Evolutionary conservation across 2,888 invertebrate species (phyloP).

Genomic region (Rhaphigaster nebulosa): DNA sequence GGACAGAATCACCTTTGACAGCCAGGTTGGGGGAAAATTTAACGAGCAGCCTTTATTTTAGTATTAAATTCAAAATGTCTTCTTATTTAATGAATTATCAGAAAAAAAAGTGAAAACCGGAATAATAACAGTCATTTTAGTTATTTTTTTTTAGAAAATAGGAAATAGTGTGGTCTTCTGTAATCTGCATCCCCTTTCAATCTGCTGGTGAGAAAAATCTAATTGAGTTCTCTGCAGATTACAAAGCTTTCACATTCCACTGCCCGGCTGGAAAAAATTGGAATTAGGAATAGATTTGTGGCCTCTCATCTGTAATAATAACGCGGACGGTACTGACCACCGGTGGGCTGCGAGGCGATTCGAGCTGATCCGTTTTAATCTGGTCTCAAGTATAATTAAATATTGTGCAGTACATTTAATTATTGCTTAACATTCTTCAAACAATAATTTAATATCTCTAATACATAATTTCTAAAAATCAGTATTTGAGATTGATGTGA

Average conservation of each 20-base stretch:
- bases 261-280: not conserved
- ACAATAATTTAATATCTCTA: not conserved
- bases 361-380: not conserved
- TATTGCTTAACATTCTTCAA: not conserved
- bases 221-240: not conserved
- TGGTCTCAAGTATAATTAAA: not conserved
- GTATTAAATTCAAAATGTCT: not conserved
- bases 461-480: no score
- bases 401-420: not conserved
- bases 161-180: not conserved
- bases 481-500: no score
- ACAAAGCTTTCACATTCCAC: conserved; percentile 11
- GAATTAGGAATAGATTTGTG: conserved; percentile 15
- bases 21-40: no score
- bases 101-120: not conserved
- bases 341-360: not conserved
- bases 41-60: not conserved
- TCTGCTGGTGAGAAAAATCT: not conserved
- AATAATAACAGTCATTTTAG: not conserved
- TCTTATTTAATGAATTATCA: not conserved
- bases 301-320: conserved; percentile 6
- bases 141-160: not conserved
- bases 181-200: conserved; percentile 1
- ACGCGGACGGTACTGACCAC: not conserved
- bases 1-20: no score